phyloP scores from a whole-genome alignment of 2,797 vertebrate genomes.

The Sebastes iracundus region DNA sequence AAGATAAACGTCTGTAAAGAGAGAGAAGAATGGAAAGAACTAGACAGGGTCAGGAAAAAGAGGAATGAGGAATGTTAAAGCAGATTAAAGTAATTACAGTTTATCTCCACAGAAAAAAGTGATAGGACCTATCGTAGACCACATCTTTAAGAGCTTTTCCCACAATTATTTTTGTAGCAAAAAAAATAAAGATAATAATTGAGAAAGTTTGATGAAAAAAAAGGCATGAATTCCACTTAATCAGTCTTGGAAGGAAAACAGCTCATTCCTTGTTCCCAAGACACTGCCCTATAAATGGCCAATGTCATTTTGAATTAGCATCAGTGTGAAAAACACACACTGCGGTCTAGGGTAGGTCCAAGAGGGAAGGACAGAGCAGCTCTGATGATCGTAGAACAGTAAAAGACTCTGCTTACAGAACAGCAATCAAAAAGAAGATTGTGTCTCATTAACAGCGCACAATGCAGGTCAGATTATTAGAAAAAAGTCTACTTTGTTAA shows the following conservation, averaged over 20 bases:
- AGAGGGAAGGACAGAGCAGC: slow-evolving; percentile 77
- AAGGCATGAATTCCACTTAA: slow-evolving; percentile 9
- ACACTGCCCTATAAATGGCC: slow-evolving; percentile 43
- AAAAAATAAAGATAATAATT: neutral
- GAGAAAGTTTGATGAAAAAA: neutral
- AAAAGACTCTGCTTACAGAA: slow-evolving; percentile 71
- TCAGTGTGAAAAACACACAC: slow-evolving; percentile 41
- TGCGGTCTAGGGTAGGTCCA: slow-evolving; percentile 84
- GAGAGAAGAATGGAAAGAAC: slow-evolving; percentile 99
- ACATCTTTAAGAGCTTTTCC: slow-evolving; percentile 32
- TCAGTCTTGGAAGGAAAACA: slow-evolving; percentile 29
- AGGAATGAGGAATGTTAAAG: slow-evolving; percentile 91
- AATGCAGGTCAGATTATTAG: slow-evolving; percentile 49
- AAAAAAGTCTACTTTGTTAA: slow-evolving; percentile 14
- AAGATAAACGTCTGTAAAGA: slow-evolving; percentile 99
- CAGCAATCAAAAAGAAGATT: slow-evolving; percentile 58
- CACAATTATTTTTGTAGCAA: neutral
- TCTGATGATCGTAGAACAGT: slow-evolving; percentile 76
- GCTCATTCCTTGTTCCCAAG: slow-evolving; percentile 33
- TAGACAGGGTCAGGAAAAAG: slow-evolving; percentile 96
- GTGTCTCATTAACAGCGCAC: slow-evolving; percentile 58
- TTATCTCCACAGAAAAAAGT: slow-evolving; percentile 77
- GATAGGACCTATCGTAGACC: slow-evolving; percentile 83
- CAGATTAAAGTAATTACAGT: slow-evolving; percentile 87
- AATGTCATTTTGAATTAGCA: slow-evolving; percentile 50